Percentiles rank a stretch among this genome's conserved stretches.
Evolutionary conservation across 2,797 vertebrate species (phyloP).

Genomic region (Etheostoma perlongum): DNA sequence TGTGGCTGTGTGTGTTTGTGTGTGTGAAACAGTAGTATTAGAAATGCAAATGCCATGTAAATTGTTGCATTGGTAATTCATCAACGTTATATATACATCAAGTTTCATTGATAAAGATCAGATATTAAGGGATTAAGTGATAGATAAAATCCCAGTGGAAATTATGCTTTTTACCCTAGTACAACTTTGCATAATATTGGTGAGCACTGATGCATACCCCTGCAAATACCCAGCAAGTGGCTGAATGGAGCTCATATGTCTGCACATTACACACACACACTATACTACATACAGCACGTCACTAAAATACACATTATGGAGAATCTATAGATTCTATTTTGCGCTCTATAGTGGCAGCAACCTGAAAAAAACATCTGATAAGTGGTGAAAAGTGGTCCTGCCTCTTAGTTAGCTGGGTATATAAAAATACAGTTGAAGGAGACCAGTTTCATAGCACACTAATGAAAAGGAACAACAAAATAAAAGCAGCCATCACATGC

Average conservation of each 20-base stretch:
- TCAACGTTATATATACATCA: neutral
- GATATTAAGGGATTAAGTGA: neutral
- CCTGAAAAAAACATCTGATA: neutral
- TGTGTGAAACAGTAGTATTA: no score
- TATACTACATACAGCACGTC: neutral
- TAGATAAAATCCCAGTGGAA: neutral
- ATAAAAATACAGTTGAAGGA: conserved; percentile 14
- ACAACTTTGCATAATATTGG: neutral
- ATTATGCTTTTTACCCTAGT: neutral
- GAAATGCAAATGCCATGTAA: neutral
- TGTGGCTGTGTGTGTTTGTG: neutral
- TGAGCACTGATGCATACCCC: neutral
- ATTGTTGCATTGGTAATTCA: neutral
- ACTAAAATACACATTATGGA: conserved; percentile 10
- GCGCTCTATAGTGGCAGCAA: neutral
- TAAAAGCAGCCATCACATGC: conserved; percentile 29
- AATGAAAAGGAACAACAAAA: conserved; percentile 24
- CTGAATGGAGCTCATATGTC: neutral
- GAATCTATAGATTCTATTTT: neutral
- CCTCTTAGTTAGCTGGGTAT: neutral
- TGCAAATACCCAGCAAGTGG: neutral
- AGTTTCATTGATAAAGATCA: neutral
- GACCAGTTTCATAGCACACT: conserved; percentile 16
- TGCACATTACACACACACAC: neutral
- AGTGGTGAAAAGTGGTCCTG: neutral